Conservation (phyloP, 2,797 vertebrate genomes). For the Chaetodon trifasciatus region DNA sequence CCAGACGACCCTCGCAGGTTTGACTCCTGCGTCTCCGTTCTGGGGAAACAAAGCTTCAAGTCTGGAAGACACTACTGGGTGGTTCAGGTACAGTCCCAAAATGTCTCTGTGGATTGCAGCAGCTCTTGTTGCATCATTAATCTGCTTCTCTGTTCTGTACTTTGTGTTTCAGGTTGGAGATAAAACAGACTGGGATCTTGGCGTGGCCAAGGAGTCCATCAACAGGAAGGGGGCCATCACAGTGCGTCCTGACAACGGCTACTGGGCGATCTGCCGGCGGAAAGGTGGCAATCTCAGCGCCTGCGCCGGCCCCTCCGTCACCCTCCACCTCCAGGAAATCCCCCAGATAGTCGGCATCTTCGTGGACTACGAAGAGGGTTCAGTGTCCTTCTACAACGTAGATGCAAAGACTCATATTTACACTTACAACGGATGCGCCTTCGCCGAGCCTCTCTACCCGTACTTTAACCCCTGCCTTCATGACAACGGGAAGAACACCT, state of each 20-base stretch:
- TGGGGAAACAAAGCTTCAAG: slow-evolving; percentile 76
- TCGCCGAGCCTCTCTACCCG: slow-evolving; percentile 71
- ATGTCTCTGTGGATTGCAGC: neutral
- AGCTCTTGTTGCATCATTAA: neutral
- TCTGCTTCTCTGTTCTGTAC: neutral
- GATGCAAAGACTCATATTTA: slow-evolving; percentile 75
- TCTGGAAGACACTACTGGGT: slow-evolving; percentile 77
- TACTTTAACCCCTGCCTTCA: slow-evolving; percentile 81
- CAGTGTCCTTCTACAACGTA: slow-evolving; percentile 78
- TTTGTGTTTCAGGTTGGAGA: slow-evolving; percentile 59
- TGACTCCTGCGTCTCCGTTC: slow-evolving; percentile 78
- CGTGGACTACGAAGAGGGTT: slow-evolving; percentile 75
- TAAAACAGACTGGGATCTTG: slow-evolving; percentile 87
- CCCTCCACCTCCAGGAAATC: slow-evolving; percentile 49
- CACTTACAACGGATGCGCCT: slow-evolving; percentile 66
- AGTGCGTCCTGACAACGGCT: slow-evolving; percentile 73
- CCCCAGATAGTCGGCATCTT: slow-evolving; percentile 76
- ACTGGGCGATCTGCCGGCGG: slow-evolving; percentile 79
- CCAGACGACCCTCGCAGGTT: slow-evolving; percentile 70
- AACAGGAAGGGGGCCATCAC: slow-evolving; percentile 82
- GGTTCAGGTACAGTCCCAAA: slow-evolving; percentile 67
- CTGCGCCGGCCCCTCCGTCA: slow-evolving; percentile 59
- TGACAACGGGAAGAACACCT: slow-evolving; percentile 71
- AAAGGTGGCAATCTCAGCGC: slow-evolving; percentile 69
- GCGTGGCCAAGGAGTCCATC: slow-evolving; percentile 81